Evolutionary conservation across 1,140 invertebrate species (phyloP), one percentile per base, ranked within the genome.

Genomic region (Diuraphis noxia): DNA sequence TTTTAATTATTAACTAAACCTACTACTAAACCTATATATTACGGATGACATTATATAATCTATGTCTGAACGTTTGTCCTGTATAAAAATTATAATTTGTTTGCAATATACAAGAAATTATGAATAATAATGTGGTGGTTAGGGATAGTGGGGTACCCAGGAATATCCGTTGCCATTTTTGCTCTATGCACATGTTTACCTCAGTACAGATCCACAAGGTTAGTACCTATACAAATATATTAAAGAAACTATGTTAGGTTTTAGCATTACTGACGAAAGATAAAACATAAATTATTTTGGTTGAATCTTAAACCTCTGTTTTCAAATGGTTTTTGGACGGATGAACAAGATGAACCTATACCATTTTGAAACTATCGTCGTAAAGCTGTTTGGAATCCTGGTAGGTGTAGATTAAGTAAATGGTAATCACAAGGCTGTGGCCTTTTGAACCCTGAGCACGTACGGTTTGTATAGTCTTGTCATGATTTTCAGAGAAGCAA

Each of bases 351-450:
- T 2, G 38, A 10, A 81, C 23, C 21, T n/a, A n/a, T 10, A 38
- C 7, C 77, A 40, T 40, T 38, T 63, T 10, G 10, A n/a, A 63
- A 38, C 36, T 23, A 41, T 82, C 25, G 23, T 30, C 13, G 38
- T 41, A 82, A 82, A 82, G 81, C 81, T 82, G 81, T 82, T 41
- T n/a, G 40, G 81, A 13, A 19, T 82, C 81, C 81, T 41, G 40
- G 23, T 40, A 82, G 81, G 40, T 82, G 81, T 43, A 82, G 81
- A 82, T 82, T 82, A 88, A 88, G 49, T 88, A 88, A 88, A 88
- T 41, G n/a, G 38, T 88, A 88, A 88, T 52, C 86, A 41, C 52
- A 63, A 88, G 23, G 1, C 36, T 10, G 1, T 30, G 10, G 2
- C 13, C 10, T 88, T 56, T 88, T 21, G 25, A 40, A 88, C 38